phyloP scores from a whole-genome alignment of 2,888 invertebrate genomes.

The Cartodere bifasciata region DNA sequence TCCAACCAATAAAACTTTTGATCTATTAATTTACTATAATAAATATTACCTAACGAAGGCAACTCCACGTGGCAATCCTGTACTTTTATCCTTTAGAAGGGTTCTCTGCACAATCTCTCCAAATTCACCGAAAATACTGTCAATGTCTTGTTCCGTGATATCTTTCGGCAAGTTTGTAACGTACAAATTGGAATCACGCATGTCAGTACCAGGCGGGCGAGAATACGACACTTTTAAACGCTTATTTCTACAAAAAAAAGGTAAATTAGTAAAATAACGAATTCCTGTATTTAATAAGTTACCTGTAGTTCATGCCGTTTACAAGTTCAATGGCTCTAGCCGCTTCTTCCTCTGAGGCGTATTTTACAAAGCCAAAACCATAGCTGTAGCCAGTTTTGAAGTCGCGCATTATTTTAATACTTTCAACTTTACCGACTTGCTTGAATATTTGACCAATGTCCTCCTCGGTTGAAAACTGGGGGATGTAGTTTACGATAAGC shows the following conservation, averaged over 20 bases:
- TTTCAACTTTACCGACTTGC: conserved; percentile 78
- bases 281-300: conserved; percentile 11
- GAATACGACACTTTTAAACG: conserved; percentile 89
- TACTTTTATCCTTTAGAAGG: conserved; percentile 77
- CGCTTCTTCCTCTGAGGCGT: conserved; percentile 73
- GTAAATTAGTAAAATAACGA: neutral
- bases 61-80: conserved; percentile 77
- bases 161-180: conserved; percentile 84
- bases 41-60: conserved; percentile 76
- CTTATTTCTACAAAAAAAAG: conserved; percentile 57
- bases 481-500: conserved; percentile 90
- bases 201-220: conserved; percentile 79
- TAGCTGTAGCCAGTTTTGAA: conserved; percentile 86
- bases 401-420: conserved; percentile 84
- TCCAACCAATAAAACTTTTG: neutral
- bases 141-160: conserved; percentile 70
- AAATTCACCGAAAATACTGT: conserved; percentile 75
- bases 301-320: conserved; percentile 50
- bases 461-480: conserved; percentile 85
- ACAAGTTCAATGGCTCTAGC: conserved; percentile 72
- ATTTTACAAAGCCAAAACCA: conserved; percentile 94
- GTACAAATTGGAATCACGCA: conserved; percentile 89
- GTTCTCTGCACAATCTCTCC: conserved; percentile 88
- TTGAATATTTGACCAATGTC: conserved; percentile 82
- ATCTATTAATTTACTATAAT: neutral